Evolutionary conservation across 2,888 invertebrate species (phyloP).

Genomic region (Galerucella calmariensis): DNA sequence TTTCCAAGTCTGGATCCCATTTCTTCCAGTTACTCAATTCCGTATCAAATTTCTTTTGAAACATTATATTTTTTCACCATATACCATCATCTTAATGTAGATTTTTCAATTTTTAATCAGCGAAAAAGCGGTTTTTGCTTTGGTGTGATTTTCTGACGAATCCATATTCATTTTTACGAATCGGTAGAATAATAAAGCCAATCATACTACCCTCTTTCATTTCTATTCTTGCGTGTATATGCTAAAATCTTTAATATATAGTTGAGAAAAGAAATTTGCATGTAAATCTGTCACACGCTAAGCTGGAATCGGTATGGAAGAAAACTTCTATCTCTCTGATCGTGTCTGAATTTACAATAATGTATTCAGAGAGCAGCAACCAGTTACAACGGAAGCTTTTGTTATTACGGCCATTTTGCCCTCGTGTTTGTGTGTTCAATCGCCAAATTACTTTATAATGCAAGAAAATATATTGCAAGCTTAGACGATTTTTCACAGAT

Average conservation of each 20-base stretch:
- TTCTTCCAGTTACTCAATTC: too few relatives aligned
- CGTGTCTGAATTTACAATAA: constrained; percentile 56
- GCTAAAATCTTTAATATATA: constrained; percentile 59
- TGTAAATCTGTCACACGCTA: constrained; percentile 64
- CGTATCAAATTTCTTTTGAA: too few relatives aligned
- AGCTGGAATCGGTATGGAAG: constrained; percentile 62
- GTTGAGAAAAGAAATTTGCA: constrained; percentile 63
- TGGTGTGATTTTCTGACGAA: background rate
- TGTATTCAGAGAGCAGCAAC: constrained; percentile 59
- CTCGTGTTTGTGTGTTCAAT: constrained; percentile 57
- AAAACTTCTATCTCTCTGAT: constrained; percentile 63
- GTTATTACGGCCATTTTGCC: constrained; percentile 55
- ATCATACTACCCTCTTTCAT: background rate
- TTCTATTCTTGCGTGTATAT: constrained; percentile 14
- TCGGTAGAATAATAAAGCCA: background rate
- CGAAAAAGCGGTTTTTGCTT: background rate
- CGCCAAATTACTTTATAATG: constrained; percentile 59
- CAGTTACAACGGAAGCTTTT: constrained; percentile 54
- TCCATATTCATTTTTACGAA: background rate
- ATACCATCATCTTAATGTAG: too few relatives aligned
- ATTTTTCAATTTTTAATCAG: too few relatives aligned
- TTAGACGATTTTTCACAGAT: constrained; percentile 27
- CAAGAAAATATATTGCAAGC: constrained; percentile 49
- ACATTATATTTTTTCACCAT: too few relatives aligned
- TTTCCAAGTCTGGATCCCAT: too few relatives aligned